Evolutionary conservation across 2,888 invertebrate species (phyloP), one percentile per base, ranked within the genome.

Genomic region (Adelognathus sp.): DNA sequence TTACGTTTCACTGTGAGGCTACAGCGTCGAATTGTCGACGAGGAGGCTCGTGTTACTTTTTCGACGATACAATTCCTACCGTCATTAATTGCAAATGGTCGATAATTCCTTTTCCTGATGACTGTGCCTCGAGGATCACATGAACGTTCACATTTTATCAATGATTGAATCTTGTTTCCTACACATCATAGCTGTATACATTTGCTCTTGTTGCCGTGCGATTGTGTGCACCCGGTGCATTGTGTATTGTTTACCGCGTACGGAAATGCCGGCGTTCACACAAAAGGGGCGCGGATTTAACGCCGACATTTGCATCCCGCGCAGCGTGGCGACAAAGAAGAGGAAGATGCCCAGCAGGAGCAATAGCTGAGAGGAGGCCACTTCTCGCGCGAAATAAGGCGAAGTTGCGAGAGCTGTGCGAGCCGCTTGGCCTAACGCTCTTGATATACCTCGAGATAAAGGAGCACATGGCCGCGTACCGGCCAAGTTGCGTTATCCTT

Each of bases 371-470:
- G 64, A 64, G 76, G 64, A 71, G 44, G 52, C 56, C 56, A 58
- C 73, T 74, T 79, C 73, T 61, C 66, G 72, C 67, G 75, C 64
- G 58, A 78, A 70, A 70, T 67, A 69, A 76, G 63, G 74, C 61
- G 64, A 66, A 58, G 66, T 60, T 73, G 36, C 46, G 46, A 60
- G 66, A 50, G 61, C 54, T 54, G 61, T 24, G 46, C 11, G 58
- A 29, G 69, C 58, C 41, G 44, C 76, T 69, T 64, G 66, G 72
- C 11, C 79, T 70, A 67, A 61, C 79, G 60, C 72, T 81, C 71
- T 70, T 78, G 84, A 84, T 85, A 81, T 77, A 78, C 81, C 80
- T 80, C 76, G 80, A 84, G 85, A 84, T 85, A 84, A 85, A 81
- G 79, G 71, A 75, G 70, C 77, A 61, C 41, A 74, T 60, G 70